Base-by-base conservation (phyloP, 2,797 vertebrate species). In the Enoplosus armatus region DNA sequence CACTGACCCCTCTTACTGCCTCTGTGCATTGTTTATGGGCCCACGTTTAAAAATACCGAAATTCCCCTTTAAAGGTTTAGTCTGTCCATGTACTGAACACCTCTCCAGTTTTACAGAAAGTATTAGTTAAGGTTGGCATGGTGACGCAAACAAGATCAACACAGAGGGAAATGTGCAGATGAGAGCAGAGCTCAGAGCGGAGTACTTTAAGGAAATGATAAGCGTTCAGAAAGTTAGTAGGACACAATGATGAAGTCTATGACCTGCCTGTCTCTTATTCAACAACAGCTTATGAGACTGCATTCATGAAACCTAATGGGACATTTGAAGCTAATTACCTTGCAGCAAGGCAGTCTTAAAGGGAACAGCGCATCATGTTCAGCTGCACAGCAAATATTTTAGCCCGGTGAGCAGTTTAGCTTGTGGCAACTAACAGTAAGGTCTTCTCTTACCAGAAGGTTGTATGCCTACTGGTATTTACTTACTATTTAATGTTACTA, bases 241-340 rank as follows among this genome's bases (percentile, higher is more conserved):
- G 39, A 58, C 50, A n/a, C 31, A 31, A 8, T 53, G 35, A 14
- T 39, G 35, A 18, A 24, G 26, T 45, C 24, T 33, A 16, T 16
- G 14, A 61, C 27, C n/a, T 47, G 29, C n/a, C 27, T 39, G 63
- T 58, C 24, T 59, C n/a, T 4, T 31, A 41, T 61, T 61, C 56
- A 1, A 35, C 9, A 41, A 26, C 20, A 66, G 20, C 33, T 29
- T 26, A 51, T 3, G 35, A 70, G 64, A 54, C 20, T 18, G 63
- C 62, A 77, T 75, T 69, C 72, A 77, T 75, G 47, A 55, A 51
- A 50, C 14, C 50, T 75, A 61, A 74, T 56, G 62, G 64, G 64
- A 69, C 76, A 69, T 33, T 22, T 7, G 51, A 51, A 33, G 22
- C 45, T 59, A 35, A 80, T 78, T 77, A 62, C 67, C 58, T 50